Percentiles rank a stretch among this genome's conserved stretches.
These are phyloP conservation scores for Ellobius talpinus DNA, from an alignment of 2,113 vertebrate genomes.

Conservation along the genomic window DNA sequence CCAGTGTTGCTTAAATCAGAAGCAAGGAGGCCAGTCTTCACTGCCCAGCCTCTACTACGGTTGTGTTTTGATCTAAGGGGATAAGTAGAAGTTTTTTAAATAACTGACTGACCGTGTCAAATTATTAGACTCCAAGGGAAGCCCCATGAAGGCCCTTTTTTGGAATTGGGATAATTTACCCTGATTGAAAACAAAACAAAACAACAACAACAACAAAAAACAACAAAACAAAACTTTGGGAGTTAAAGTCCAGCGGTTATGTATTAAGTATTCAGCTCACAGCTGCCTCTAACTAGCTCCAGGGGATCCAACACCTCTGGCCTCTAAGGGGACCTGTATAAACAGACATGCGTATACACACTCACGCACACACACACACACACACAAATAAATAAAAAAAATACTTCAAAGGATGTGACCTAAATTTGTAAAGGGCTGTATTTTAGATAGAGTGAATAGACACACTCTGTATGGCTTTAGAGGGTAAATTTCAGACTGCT, in stretches of 20 bases:
- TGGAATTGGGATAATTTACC: not conserved
- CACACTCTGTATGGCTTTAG: not conserved
- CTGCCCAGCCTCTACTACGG: not conserved
- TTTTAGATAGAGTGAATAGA: conserved; percentile 39
- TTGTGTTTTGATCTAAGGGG: not conserved
- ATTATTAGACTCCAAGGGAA: conserved; percentile 24
- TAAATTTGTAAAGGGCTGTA: conserved; percentile 1
- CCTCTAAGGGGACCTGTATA: not conserved
- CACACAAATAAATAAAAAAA: not conserved
- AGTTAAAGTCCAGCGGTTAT: not conserved
- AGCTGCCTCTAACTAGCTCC: not conserved
- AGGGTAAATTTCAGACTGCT: not conserved
- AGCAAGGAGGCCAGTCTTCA: not conserved
- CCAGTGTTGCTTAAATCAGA: not conserved
- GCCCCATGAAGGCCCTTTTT: not conserved
- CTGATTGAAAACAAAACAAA: not conserved
- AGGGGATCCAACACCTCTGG: not conserved
- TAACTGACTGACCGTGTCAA: not conserved
- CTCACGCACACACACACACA: not conserved
- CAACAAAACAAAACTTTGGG: not conserved
- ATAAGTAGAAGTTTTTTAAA: not conserved
- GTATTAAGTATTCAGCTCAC: not conserved
- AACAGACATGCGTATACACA: not conserved
- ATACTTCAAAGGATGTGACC: conserved; percentile 35
- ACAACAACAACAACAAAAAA: not conserved